These are phyloP conservation scores for Trachemys scripta DNA, from an alignment of 2,113 vertebrate species.

Conservation along the genomic window DNA sequence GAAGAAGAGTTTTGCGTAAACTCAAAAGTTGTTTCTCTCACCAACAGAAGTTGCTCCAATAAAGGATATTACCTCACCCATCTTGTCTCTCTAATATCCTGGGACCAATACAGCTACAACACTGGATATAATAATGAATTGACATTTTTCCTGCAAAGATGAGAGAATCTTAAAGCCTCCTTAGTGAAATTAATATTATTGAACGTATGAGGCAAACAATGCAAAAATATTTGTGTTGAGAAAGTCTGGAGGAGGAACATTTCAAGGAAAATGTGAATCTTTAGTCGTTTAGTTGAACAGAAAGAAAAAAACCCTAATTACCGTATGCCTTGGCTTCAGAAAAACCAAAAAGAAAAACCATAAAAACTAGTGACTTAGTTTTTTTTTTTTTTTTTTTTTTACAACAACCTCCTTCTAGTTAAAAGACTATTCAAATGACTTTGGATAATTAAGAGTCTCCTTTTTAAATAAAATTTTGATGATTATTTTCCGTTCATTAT, in stretches of 20 bases:
- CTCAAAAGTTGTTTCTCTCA: not conserved
- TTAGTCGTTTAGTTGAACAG: conserved; percentile 49
- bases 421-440: conserved; percentile 75
- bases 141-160: conserved; percentile 74
- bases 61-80: not conserved
- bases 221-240: conserved; percentile 55
- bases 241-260: conserved; percentile 52
- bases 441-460: conserved; percentile 75
- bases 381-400: not conserved
- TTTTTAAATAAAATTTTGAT: conserved; percentile 82
- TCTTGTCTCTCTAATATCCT: not conserved
- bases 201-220: conserved; percentile 70
- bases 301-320: conserved; percentile 19
- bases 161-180: conserved; percentile 73
- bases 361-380: conserved; percentile 28
- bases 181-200: conserved; percentile 24
- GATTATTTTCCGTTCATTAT: conserved; percentile 78
- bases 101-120: not conserved
- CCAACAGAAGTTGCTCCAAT: not conserved
- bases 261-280: conserved; percentile 60
- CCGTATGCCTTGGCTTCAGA: not conserved
- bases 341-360: conserved; percentile 23
- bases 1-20: not conserved
- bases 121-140: conserved; percentile 50
- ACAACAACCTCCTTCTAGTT: conserved; percentile 61